Evolutionary conservation across 2,888 invertebrate genomes (phyloP).

Genomic region (Drosophila longiperda): DNA sequence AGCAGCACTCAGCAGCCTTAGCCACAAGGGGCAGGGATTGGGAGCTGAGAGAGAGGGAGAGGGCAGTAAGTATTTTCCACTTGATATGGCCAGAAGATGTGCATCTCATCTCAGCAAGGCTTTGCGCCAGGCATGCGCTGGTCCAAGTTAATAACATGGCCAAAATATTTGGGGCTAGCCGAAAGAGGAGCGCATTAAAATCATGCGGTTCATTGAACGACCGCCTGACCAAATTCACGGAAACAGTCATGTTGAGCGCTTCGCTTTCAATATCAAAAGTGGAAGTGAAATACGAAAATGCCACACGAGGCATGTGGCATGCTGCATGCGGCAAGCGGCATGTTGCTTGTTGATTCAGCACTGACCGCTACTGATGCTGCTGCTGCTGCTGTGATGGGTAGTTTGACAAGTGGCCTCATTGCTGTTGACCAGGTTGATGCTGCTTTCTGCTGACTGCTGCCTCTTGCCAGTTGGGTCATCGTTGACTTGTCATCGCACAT

Average conservation of each 20-base stretch:
- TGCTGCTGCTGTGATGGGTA: slow-evolving; percentile 32
- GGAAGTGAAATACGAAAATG: slow-evolving; percentile 49
- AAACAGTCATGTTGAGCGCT: slow-evolving; percentile 25
- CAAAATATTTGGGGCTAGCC: slow-evolving; percentile 44
- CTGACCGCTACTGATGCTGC: slow-evolving; percentile 31
- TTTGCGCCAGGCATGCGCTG: slow-evolving; percentile 28
- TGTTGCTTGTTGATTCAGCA: slow-evolving; percentile 52
- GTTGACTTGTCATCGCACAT: slow-evolving; percentile 22
- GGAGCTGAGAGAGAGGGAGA: not conserved
- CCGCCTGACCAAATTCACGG: slow-evolving; percentile 54
- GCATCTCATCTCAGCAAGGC: slow-evolving; percentile 55
- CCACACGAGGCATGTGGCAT: slow-evolving; percentile 25
- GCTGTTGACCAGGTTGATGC: slow-evolving; percentile 57
- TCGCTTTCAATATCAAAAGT: slow-evolving; percentile 75
- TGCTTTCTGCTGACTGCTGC: slow-evolving; percentile 8
- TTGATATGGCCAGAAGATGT: slow-evolving; percentile 59
- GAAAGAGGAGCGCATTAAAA: slow-evolving; percentile 62
- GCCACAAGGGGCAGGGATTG: slow-evolving; percentile 17
- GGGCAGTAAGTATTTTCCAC: slow-evolving; percentile 44
- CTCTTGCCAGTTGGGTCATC: slow-evolving; percentile 14
- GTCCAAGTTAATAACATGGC: slow-evolving; percentile 66
- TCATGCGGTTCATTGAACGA: slow-evolving; percentile 76
- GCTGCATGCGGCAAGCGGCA: not conserved
- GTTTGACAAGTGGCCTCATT: slow-evolving; percentile 72
- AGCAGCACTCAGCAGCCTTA: not conserved